phyloP scores from a whole-genome alignment of 2,888 invertebrate species.

The Caenorhabditis sp. region DNA sequence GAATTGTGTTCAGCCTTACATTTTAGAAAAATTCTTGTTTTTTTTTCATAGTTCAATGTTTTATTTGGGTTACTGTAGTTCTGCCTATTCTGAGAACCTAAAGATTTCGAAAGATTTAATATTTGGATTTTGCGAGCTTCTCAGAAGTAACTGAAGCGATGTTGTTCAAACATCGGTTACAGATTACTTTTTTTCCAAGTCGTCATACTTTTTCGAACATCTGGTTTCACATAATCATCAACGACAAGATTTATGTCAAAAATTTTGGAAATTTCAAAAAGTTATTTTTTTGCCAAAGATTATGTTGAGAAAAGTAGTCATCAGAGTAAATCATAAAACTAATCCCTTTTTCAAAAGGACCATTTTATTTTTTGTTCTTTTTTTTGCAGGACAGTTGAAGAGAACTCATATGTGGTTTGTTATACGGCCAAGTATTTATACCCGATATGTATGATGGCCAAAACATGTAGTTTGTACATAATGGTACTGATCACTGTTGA shows the following conservation, averaged over 20 bases:
- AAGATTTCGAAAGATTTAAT: no score
- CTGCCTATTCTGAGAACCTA: no score
- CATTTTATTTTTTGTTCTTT: no score
- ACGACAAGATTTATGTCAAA: slow-evolving; percentile 1
- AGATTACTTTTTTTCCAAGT: slow-evolving; percentile 5
- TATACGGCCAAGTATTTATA: slow-evolving; percentile 33
- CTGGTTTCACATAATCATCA: slow-evolving; percentile 23
- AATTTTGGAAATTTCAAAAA: neutral
- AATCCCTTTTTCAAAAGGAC: neutral
- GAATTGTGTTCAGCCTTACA: no score
- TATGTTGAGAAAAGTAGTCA: neutral
- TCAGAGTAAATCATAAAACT: neutral
- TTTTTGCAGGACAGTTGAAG: slow-evolving; percentile 22
- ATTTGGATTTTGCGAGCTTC: no score
- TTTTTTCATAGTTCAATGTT: no score
- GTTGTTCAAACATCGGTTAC: neutral
- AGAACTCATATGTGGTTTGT: slow-evolving; percentile 26
- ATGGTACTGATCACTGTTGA: slow-evolving; percentile 40
- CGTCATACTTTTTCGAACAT: slow-evolving; percentile 6
- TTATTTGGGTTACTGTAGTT: no score
- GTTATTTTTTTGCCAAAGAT: neutral
- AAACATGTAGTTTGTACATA: slow-evolving; percentile 40
- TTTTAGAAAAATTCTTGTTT: no score
- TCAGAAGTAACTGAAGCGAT: no score
- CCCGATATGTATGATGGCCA: slow-evolving; percentile 42